Percentiles rank a stretch among this genome's conserved stretches.
These are phyloP conservation scores for Progne subis DNA, from an alignment of 2,113 vertebrate species.

Conservation along the genomic window DNA sequence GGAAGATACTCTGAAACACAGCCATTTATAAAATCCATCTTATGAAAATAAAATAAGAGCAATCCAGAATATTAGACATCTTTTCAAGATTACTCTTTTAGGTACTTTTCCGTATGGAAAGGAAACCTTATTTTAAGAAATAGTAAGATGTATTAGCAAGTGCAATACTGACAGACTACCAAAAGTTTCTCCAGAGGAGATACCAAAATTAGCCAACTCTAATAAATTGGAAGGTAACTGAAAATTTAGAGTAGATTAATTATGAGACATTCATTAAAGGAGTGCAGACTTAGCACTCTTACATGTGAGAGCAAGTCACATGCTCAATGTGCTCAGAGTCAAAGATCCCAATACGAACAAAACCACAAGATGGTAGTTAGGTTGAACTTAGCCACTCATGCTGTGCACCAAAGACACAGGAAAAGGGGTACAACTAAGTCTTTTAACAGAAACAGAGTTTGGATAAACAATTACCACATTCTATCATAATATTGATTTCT, in stretches of 20 bases:
- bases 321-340: neutral
- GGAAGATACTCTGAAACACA: neutral
- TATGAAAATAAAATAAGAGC: neutral
- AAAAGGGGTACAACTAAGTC: neutral
- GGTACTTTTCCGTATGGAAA: neutral
- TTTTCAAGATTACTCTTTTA: neutral
- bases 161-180: neutral
- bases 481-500: neutral
- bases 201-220: constrained; percentile 21
- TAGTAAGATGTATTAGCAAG: neutral
- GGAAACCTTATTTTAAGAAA: neutral
- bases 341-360: neutral
- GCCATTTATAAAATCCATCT: neutral
- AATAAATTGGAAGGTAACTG: constrained; percentile 28
- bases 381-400: neutral
- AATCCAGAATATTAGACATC: neutral
- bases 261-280: neutral
- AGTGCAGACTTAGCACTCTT: neutral
- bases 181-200: constrained; percentile 7
- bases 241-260: constrained; percentile 1
- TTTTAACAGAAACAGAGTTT: neutral
- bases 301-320: neutral
- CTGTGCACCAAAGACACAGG: neutral
- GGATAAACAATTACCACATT: neutral
- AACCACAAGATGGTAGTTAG: neutral